Evolutionary conservation across 2,113 vertebrate genomes (phyloP).

Genomic region (Haemorhous mexicanus): DNA sequence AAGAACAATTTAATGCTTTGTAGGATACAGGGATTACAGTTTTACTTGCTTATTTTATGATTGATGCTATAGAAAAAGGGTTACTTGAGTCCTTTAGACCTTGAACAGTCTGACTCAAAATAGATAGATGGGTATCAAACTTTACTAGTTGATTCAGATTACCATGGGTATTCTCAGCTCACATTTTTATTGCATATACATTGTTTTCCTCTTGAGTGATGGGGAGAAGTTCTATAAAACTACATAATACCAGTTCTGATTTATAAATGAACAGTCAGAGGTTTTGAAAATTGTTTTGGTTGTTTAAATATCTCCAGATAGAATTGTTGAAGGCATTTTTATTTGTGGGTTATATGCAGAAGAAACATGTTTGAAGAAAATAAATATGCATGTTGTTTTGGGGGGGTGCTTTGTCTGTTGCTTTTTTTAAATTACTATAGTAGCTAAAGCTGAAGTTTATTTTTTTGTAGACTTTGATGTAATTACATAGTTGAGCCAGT

Average conservation of each 20-base stretch:
- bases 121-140: background rate
- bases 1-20: background rate
- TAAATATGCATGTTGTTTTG: background rate
- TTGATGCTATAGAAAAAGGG: background rate
- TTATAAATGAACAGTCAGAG: background rate
- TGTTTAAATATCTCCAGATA: background rate
- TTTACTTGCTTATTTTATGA: background rate
- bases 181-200: background rate
- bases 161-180: background rate
- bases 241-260: background rate
- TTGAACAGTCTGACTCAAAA: background rate
- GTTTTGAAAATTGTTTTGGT: background rate
- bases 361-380: background rate
- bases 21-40: background rate
- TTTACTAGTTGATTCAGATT: background rate
- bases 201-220: background rate
- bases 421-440: background rate
- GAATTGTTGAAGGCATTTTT: background rate
- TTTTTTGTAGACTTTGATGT: background rate
- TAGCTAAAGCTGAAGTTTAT: background rate
- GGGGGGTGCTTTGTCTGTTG: rapidly evolving
- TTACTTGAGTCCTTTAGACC: background rate
- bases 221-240: background rate
- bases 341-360: background rate
- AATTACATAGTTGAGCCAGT: background rate